Evolutionary conservation across 2,888 invertebrate genomes (phyloP).

Genomic region (Diaprepes abbreviatus): DNA sequence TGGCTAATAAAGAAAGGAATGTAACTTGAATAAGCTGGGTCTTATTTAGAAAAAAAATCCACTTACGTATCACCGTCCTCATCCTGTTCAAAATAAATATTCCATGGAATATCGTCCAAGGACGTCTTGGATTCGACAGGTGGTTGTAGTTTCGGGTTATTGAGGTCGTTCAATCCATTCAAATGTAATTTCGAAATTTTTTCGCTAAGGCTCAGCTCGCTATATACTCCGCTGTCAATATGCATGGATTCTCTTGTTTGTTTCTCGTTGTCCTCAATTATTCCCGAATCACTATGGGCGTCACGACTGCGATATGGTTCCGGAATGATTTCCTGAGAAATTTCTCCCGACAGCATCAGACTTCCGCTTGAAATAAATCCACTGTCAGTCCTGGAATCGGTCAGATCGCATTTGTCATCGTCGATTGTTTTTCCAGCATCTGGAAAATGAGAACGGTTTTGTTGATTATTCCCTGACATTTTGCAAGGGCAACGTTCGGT

Average conservation of each 20-base stretch:
- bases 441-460: conserved; percentile 55
- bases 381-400: conserved; percentile 60
- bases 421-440: conserved; percentile 58
- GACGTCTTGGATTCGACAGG: conserved; percentile 51
- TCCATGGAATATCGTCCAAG: conserved; percentile 66
- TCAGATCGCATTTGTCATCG: conserved; percentile 56
- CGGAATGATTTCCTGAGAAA: conserved; percentile 57
- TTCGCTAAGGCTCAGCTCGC: conserved; percentile 62
- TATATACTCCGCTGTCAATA: conserved; percentile 76
- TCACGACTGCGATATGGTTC: conserved; percentile 43
- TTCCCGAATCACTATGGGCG: conserved; percentile 45
- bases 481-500: conserved; percentile 42
- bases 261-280: conserved; percentile 48
- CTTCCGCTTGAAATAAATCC: conserved; percentile 65
- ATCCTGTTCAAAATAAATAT: conserved; percentile 81
- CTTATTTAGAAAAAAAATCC: too few relatives aligned
- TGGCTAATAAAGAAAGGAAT: too few relatives aligned
- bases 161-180: conserved; percentile 65
- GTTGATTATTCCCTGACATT: conserved; percentile 52
- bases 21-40: too few relatives aligned
- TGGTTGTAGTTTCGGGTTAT: conserved; percentile 51
- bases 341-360: conserved; percentile 60
- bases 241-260: conserved; percentile 66
- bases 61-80: conserved; percentile 93
- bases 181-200: conserved; percentile 73